These are phyloP conservation scores for Lepidonotus clava DNA, from an alignment of 2,888 invertebrate species.

Conservation along the genomic window DNA sequence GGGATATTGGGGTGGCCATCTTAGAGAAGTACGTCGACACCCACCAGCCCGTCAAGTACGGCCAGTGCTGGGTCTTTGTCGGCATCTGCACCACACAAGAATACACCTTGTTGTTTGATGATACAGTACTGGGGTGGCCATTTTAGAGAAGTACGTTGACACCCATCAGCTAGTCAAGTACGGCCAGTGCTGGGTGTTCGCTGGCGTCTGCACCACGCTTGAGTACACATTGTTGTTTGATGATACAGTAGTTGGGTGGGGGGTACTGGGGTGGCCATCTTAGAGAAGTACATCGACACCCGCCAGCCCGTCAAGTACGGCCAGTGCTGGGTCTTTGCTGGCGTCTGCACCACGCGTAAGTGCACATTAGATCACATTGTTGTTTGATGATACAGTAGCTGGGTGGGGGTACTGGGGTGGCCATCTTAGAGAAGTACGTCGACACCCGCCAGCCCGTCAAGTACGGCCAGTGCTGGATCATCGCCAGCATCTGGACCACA, in stretches of 20 bases:
- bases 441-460: constrained; percentile 90
- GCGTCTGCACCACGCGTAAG: constrained; percentile 88
- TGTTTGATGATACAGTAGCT: too few relatives aligned
- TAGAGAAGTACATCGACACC: constrained; percentile 90
- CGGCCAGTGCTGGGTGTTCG: constrained; percentile 96
- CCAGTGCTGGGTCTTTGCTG: constrained; percentile 96
- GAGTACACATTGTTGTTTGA: too few relatives aligned
- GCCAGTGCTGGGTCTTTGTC: constrained; percentile 96
- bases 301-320: constrained; percentile 90
- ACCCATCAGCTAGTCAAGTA: constrained; percentile 89
- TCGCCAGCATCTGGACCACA: constrained; percentile 90
- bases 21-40: constrained; percentile 91
- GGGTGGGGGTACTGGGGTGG: too few relatives aligned
- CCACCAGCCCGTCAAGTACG: constrained; percentile 89
- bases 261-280: constrained; percentile 89
- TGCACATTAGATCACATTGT: constrained; percentile 82
- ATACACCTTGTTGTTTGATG: too few relatives aligned
- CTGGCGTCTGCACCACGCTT: constrained; percentile 91
- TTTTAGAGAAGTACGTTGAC: constrained; percentile 90
- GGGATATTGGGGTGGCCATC: too few relatives aligned
- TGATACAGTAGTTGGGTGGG: too few relatives aligned
- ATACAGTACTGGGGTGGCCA: too few relatives aligned
- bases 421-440: constrained; percentile 90
- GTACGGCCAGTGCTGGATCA: constrained; percentile 96
- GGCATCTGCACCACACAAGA: constrained; percentile 89